phyloP scores from a whole-genome alignment of 2,797 vertebrate genomes.

The Centropyge bicolor region DNA sequence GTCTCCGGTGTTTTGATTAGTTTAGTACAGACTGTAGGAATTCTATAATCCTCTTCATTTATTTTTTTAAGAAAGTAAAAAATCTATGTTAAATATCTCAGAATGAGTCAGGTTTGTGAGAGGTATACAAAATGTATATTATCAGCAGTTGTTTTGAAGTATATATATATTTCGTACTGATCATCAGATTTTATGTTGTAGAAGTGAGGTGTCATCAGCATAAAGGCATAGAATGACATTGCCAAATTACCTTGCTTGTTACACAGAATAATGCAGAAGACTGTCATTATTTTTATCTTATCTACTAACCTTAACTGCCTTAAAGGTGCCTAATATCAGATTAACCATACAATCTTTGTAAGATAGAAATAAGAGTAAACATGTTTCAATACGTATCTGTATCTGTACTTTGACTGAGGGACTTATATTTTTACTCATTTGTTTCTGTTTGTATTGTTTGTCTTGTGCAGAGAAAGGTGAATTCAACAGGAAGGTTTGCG shows the following conservation, averaged over 20 bases:
- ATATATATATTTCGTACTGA: background rate
- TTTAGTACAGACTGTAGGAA: background rate
- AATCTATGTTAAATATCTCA: too few relatives aligned
- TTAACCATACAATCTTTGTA: background rate
- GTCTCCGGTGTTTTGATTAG: background rate
- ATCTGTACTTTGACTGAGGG: background rate
- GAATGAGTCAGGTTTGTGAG: too few relatives aligned
- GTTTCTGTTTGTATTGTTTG: constrained; percentile 12
- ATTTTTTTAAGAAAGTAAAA: background rate
- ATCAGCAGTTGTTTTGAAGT: background rate
- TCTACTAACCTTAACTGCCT: background rate
- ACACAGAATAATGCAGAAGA: background rate
- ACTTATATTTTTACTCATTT: background rate
- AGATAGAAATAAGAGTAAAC: background rate
- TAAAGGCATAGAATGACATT: constrained; percentile 25
- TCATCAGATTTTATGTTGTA: constrained; percentile 1
- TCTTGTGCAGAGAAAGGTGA: constrained; percentile 82
- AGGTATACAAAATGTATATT: background rate
- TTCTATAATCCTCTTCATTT: background rate
- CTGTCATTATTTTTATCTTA: background rate
- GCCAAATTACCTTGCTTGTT: background rate
- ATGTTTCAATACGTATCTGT: background rate
- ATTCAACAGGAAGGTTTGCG: constrained; percentile 88
- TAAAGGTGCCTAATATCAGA: background rate
- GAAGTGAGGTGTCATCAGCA: constrained; percentile 51